These are phyloP conservation scores for Pristiophorus japonicus DNA, from an alignment of 2,113 vertebrate species.

Conservation along the genomic window DNA sequence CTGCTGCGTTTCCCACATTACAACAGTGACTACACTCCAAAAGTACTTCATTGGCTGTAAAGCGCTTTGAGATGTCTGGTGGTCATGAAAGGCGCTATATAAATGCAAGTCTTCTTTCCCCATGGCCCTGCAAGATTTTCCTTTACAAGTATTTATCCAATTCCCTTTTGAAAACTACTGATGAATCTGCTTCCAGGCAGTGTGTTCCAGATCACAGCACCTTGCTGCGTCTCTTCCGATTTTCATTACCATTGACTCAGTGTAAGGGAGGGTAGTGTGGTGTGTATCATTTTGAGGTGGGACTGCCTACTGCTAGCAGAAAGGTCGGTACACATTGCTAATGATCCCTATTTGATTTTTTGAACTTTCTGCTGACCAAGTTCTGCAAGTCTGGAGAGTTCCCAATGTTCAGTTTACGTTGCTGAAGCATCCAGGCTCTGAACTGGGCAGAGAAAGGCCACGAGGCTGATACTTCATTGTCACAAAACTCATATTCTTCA, in stretches of 20 bases:
- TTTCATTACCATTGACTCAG: neutral
- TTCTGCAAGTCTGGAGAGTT: neutral
- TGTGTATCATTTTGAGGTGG: neutral
- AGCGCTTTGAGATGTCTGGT: too few relatives aligned
- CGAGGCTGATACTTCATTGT: neutral
- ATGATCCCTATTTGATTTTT: neutral
- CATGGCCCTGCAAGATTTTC: neutral
- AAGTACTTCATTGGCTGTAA: too few relatives aligned
- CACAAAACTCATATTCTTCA: neutral
- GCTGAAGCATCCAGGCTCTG: neutral
- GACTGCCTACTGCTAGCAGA: neutral
- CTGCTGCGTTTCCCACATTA: too few relatives aligned
- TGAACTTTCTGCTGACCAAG: neutral
- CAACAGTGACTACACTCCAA: too few relatives aligned
- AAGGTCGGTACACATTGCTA: neutral
- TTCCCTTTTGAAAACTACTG: neutral
- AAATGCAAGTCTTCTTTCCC: too few relatives aligned
- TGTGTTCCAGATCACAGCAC: neutral
- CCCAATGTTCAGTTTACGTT: neutral
- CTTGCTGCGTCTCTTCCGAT: neutral
- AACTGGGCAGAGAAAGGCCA: neutral
- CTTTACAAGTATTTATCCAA: neutral
- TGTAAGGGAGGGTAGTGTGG: neutral
- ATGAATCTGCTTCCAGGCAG: neutral
- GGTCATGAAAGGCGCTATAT: too few relatives aligned